Percentiles rank a stretch among this genome's conserved stretches.
Evolutionary conservation across 2,888 invertebrate genomes (phyloP).

Genomic region (Arge pagana): DNA sequence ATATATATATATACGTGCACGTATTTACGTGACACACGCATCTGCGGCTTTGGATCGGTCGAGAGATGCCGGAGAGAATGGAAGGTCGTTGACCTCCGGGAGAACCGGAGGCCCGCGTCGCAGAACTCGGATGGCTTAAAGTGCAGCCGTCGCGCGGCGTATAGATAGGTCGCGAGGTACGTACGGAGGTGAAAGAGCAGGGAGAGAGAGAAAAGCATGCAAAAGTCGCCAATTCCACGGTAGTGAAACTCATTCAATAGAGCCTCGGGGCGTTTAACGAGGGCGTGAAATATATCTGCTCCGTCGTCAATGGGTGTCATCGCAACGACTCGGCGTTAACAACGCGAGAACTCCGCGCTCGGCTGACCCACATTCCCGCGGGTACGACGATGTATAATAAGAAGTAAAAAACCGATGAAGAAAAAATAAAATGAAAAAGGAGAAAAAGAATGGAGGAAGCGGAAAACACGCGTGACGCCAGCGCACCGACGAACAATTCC

Average conservation of each 20-base stretch:
- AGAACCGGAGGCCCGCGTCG: no score
- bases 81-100: no score
- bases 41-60: constrained; percentile 17
- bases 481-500: no score
- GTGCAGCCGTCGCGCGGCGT: constrained; percentile 12
- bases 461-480: constrained; percentile 19
- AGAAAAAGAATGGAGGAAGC: constrained; percentile 13
- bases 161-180: no score
- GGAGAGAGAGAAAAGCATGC: no score
- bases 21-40: constrained; percentile 16
- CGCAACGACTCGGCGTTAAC: no score
- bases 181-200: no score
- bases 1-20: constrained; percentile 12
- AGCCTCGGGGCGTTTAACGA: constrained; percentile 13
- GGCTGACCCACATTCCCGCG: not conserved
- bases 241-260: constrained; percentile 1
- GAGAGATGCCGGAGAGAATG: constrained; percentile 23
- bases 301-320: no score
- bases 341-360: not conserved
- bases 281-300: no score
- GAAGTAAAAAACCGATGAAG: constrained; percentile 12
- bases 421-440: constrained; percentile 4
- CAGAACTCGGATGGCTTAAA: constrained; percentile 14
- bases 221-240: constrained; percentile 15
- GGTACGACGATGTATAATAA: constrained; percentile 10